Conservation (phyloP, 2,113 vertebrate species). For the Rhizomys pruinosus region DNA sequence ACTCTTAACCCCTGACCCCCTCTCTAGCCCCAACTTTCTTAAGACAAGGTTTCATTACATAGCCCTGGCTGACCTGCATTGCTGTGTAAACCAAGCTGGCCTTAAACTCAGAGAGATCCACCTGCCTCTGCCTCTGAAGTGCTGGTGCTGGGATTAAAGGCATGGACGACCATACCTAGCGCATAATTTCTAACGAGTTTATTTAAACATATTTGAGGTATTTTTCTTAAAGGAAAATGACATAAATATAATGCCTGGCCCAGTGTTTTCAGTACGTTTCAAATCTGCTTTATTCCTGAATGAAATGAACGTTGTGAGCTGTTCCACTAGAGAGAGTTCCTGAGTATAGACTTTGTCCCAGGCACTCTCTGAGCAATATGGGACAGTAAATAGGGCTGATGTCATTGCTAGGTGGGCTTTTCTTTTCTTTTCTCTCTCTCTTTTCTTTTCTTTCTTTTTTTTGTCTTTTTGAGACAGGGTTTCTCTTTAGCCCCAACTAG, state of each 20-base stretch:
- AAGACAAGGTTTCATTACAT: neutral
- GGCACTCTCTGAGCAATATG: neutral
- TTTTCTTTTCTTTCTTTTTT: too few relatives aligned
- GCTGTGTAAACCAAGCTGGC: neutral
- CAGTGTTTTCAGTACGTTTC: neutral
- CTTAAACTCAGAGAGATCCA: neutral
- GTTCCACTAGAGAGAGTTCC: slow-evolving; percentile 50
- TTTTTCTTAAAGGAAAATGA: neutral
- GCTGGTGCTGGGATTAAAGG: neutral
- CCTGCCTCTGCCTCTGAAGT: neutral
- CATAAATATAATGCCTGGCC: too few relatives aligned
- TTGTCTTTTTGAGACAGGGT: too few relatives aligned
- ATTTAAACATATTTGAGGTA: neutral
- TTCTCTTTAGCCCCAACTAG: too few relatives aligned
- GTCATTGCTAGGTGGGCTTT: neutral
- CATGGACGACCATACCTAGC: neutral
- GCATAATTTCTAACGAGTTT: neutral
- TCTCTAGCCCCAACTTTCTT: neutral
- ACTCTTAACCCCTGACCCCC: too few relatives aligned
- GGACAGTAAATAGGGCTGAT: neutral
- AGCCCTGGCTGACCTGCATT: neutral
- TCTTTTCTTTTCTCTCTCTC: slow-evolving; percentile 4
- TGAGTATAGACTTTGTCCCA: neutral
- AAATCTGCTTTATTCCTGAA: neutral
- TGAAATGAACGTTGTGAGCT: neutral